Evolutionary conservation across 2,797 vertebrate genomes (phyloP), one percentile per base, ranked within the genome.

Genomic region (Heteromormyrus szaboi): DNA sequence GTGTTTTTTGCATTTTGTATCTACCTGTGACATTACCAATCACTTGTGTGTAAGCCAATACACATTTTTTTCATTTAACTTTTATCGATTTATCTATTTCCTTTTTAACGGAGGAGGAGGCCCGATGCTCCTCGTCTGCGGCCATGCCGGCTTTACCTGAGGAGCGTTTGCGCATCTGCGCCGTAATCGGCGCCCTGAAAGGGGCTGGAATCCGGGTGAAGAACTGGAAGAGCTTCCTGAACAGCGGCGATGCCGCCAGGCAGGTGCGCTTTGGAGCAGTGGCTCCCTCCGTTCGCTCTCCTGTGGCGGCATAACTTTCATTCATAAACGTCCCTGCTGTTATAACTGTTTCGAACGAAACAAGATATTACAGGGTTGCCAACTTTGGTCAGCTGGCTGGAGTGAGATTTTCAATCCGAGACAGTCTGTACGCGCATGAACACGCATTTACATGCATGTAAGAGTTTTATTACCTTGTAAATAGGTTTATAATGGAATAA

Each of bases 141-240:
- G 79, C 22, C 68, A 93, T 92, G 92, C 29, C 90, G 46, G 81
- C 53, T 76, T 65, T 88, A 41, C 85, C 87, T 4, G 91, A 92
- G 33, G 90, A 93, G 44, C 93, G 91, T 65, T 81, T 88, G 88
- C 93, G 91, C 88, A 91, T 92, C 86, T 89, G 91, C 37, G 92
- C 91, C 6, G 90, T 93, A 25, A 89, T 93, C 59, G 90, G 89
- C 76, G 91, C 92, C 44, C 88, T 93, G 85, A 93, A 93, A 87
- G 79, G 89, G 22, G 90, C 91, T 2, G 92, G 93, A 4, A 85
- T 93, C 50, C 93, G 93, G 14, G 92, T 93, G 53, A 93, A 92
- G 90, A 93, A 93, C 90, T 93, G 93, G 93, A 93, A 93, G 85
- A 91, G 90, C 88, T 90, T 92, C 37, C 25, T 93, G 59, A 89